Evolutionary conservation across 2,797 vertebrate species (phyloP).

Genomic region (Molothrus aeneus): DNA sequence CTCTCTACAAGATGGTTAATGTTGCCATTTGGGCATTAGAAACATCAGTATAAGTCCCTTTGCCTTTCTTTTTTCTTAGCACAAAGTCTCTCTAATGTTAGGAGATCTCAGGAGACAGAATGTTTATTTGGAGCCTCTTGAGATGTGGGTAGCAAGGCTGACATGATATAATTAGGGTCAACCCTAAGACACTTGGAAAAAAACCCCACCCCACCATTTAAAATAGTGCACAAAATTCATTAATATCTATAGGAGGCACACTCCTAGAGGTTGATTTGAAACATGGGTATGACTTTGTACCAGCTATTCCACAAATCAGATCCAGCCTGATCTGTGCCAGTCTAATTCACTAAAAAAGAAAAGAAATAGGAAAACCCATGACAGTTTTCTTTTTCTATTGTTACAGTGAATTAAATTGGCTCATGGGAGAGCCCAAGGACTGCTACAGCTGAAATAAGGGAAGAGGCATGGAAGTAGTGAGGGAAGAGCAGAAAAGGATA

Average conservation of each 20-base stretch:
- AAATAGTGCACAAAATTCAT: neutral
- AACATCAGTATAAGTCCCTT: neutral
- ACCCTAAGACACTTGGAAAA: neutral
- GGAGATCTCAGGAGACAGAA: neutral
- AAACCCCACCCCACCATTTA: neutral
- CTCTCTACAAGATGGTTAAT: neutral
- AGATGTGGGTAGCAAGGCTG: neutral
- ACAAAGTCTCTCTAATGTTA: neutral
- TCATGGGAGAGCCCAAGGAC: neutral
- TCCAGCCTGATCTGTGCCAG: neutral
- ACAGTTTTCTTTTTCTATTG: neutral
- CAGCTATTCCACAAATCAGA: neutral
- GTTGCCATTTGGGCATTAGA: neutral
- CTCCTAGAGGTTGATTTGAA: neutral
- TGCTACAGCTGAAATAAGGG: neutral
- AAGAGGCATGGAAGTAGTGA: neutral
- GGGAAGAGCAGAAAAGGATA: neutral
- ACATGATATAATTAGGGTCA: neutral
- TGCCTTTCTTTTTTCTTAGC: neutral
- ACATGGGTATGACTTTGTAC: neutral
- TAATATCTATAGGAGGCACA: neutral
- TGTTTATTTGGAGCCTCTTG: neutral
- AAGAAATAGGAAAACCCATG: accelerated
- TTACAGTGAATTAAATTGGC: neutral
- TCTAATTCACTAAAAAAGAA: neutral